Base-by-base conservation (phyloP, 2,888 invertebrate genomes). In the Scaptomyza reducta region DNA sequence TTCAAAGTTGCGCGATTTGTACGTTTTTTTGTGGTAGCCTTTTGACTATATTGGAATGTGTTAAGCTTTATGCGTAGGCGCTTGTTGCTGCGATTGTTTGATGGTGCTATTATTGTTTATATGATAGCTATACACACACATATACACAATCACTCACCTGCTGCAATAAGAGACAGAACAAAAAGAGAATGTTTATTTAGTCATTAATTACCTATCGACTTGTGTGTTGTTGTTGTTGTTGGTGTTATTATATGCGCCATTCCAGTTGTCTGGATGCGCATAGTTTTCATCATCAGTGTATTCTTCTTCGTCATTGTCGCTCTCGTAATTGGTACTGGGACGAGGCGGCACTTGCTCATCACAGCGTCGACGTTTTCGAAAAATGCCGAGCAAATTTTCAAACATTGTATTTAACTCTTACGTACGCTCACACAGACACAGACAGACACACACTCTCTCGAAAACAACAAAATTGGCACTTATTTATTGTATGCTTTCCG, bases 321-420 rank as follows among this genome's bases (percentile, higher is more conserved):
- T 49, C 33, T 50, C 38, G 33, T 40, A 61, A 64, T 46, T 56
- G 44, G 14, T 18, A 27, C n/a, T 67, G 22, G 46, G 41, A 25
- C 27, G 53, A 10, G 35, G 11, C 14, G 60, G 33, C 41, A 40
- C 9, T 13, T 53, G 80, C 40, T 79, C 77, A 50, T 90, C 88
- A 41, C 80, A 72, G 47, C 90, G 90, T 10, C 90, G 90, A 31
- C 91, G 89, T 74, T 90, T 90, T 49, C 85, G 88, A 56, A 91
- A 79, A 71, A 90, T 90, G 49, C 89, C 84, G 18, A 90, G 72
- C 50, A 91, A 74, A 65, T 87, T 90, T 40, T 85, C 89, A 58
- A 91, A 79, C 90, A 90, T 90, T 14, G n/a, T 38, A 63, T 66
- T 67, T 60, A 16, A 55, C 51, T 57, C 45, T 51, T 35, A 50